Evolutionary conservation across 2,888 invertebrate species (phyloP).

Genomic region (Euzophera pinguis): DNA sequence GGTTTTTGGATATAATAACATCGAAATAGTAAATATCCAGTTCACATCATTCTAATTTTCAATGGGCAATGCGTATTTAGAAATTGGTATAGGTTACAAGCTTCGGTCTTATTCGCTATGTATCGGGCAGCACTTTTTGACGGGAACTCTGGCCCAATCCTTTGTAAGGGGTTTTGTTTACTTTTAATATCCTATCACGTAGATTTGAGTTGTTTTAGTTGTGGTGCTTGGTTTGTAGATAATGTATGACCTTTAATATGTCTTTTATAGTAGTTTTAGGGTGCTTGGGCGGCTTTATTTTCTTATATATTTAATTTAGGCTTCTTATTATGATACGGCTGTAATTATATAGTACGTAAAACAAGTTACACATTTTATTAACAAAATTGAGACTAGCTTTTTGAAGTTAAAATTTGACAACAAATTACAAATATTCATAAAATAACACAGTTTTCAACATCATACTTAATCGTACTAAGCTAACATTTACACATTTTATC

Average conservation of each 20-base stretch:
- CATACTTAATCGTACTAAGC: neutral
- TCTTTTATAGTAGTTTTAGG: constrained; percentile 20
- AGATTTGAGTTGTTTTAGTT: constrained; percentile 30
- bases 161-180: constrained; percentile 24
- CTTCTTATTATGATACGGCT: neutral
- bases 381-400: constrained; percentile 72
- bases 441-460: constrained; percentile 6
- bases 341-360: neutral
- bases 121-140: constrained; percentile 28
- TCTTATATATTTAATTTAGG: constrained; percentile 9
- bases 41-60: constrained; percentile 36
- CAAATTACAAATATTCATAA: constrained; percentile 15
- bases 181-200: constrained; percentile 5
- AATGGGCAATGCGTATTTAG: constrained; percentile 34
- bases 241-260: constrained; percentile 18
- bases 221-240: constrained; percentile 47
- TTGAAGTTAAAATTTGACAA: constrained; percentile 53
- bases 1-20: neutral
- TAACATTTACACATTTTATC: constrained; percentile 11
- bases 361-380: neutral
- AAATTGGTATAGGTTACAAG: constrained; percentile 42
- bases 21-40: constrained; percentile 23
- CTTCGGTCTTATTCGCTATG: constrained; percentile 42
- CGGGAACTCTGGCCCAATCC: constrained; percentile 24
- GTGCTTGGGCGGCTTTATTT: constrained; percentile 29